Base-by-base conservation (phyloP, 2,113 vertebrate genomes). In the Chionis minor region DNA sequence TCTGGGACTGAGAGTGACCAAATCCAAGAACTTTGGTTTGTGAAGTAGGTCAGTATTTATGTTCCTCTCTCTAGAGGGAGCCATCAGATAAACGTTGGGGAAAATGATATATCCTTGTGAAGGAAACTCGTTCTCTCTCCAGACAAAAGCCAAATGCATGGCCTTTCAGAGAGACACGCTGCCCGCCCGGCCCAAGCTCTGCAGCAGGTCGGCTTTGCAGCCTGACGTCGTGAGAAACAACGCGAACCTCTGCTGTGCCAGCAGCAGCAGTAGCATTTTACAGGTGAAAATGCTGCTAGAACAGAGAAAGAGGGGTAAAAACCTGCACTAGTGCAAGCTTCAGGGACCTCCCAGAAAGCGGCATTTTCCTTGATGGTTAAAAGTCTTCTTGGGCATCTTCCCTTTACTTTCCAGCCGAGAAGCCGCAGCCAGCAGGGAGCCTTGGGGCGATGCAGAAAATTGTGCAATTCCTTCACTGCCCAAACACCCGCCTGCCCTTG, bases 61-160 rank as follows among this genome's bases (percentile, higher is more conserved):
- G 61, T 62, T 89, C 30, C 23, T 56, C 23, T 84, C 80, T 63
- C 87, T 87, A 89, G 94, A 52, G 49, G 78, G 58, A 90, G 84
- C 58, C 51, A 49, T 75, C 73, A 85, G 73, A 71, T 67, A 84
- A 61, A 63, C 1, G 1, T 38, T 52, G 62, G 58, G 21, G 52
- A 58, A 90, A 94, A 44, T 2, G 0, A 44, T 15, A 10, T 35
- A 12, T 45, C 56, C n/a, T 42, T 71, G 12, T 22, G 54, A 72
- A 65, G 66, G 67, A 67, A 72, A 23, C 38, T 38, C 32, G 26
- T 47, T 75, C 28, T 81, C 20, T 52, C 49, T 61, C 24, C 16
- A 44, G 62, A 17, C 18, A 54, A 62, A 84, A 58, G 12, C 24
- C 42, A 42, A 42, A 30, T 0, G 1, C 42, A 12, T 12, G 70